phyloP scores from a whole-genome alignment of 2,888 invertebrate species.

The Coenonympha arcania region DNA sequence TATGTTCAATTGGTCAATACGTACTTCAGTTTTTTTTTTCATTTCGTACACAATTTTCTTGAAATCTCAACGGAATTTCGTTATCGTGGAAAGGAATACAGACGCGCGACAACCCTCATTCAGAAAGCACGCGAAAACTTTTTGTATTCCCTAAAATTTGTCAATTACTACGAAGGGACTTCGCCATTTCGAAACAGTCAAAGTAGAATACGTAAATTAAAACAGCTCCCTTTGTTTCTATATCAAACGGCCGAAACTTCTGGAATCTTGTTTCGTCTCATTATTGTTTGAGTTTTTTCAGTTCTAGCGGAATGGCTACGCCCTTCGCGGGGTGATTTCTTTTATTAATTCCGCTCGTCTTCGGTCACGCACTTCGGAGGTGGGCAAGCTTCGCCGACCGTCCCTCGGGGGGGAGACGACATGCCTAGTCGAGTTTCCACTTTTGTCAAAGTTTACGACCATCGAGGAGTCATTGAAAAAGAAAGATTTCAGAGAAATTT shows the following conservation, averaged over 20 bases:
- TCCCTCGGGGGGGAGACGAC: neutral
- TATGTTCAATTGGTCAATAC: no score
- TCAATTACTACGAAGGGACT: conserved; percentile 57
- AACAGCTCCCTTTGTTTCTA: conserved; percentile 51
- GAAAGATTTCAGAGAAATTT: no score
- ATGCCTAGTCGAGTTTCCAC: neutral
- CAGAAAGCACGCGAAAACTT: conserved; percentile 33
- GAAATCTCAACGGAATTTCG: no score
- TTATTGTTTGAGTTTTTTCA: conserved; percentile 41
- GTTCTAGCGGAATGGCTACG: conserved; percentile 17
- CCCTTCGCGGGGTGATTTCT: conserved; percentile 26
- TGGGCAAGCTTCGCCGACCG: conserved; percentile 21
- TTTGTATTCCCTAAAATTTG: conserved; percentile 56
- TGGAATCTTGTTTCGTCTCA: conserved; percentile 54
- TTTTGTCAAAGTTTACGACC: neutral
- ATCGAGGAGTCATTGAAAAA: no score
- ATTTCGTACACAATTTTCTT: no score
- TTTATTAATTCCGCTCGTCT: conserved; percentile 30
- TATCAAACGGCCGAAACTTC: conserved; percentile 52
- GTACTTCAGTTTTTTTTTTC: no score
- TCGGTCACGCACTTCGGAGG: conserved; percentile 34
- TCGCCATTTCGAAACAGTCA: conserved; percentile 37
- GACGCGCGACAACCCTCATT: neutral
- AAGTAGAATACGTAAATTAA: conserved; percentile 49
- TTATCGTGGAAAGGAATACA: neutral